Evolutionary conservation across 35 echinoderm and acorn worm species (phyloP).

Genomic region (Stichopus chloronotus): DNA sequence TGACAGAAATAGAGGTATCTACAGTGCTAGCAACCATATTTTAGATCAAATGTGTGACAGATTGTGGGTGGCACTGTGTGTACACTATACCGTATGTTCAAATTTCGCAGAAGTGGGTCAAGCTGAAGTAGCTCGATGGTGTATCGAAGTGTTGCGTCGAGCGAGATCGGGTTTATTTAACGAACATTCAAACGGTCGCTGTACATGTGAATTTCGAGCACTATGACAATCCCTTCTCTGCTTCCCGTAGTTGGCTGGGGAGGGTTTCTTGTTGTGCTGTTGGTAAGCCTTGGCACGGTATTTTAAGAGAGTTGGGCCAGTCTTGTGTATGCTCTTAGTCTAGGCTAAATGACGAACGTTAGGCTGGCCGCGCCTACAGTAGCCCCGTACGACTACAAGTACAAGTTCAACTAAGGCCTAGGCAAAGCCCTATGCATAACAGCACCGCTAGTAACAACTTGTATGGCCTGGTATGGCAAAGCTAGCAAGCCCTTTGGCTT

Average conservation of each 20-base stretch:
- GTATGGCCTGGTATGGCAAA: too few relatives aligned
- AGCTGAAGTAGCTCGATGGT: too few relatives aligned
- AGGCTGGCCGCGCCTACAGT: not conserved
- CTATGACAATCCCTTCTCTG: not conserved
- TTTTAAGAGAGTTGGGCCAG: not conserved
- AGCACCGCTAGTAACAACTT: not conserved
- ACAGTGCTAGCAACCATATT: too few relatives aligned
- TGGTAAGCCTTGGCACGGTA: not conserved
- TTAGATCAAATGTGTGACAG: too few relatives aligned
- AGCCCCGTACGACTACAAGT: not conserved
- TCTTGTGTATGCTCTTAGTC: not conserved
- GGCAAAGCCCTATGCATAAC: not conserved
- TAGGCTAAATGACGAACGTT: not conserved
- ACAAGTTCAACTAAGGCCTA: not conserved
- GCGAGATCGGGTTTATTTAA: too few relatives aligned
- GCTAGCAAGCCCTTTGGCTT: too few relatives aligned
- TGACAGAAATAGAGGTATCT: too few relatives aligned
- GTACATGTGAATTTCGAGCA: not conserved
- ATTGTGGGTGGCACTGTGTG: too few relatives aligned
- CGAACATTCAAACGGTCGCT: not conserved
- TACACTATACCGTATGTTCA: too few relatives aligned
- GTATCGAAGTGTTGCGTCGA: too few relatives aligned
- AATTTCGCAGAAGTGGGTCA: too few relatives aligned
- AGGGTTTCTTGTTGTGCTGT: not conserved
- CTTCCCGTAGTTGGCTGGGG: not conserved